phyloP scores from a whole-genome alignment of 2,797 vertebrate genomes.

The Megaceryle alcyon region DNA sequence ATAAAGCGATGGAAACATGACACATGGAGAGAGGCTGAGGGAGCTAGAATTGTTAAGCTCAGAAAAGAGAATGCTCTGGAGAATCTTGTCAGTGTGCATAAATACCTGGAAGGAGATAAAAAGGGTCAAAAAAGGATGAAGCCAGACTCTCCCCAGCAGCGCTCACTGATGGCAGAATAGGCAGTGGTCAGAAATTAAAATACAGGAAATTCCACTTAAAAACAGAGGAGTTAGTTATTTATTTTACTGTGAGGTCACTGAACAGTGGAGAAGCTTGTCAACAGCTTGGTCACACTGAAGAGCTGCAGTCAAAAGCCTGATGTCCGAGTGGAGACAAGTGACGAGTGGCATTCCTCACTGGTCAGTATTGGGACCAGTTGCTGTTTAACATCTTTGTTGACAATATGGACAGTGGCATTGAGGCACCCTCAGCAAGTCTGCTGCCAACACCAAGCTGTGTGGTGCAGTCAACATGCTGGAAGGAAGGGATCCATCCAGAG shows the following conservation, averaged over 20 bases:
- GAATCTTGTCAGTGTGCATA: background rate
- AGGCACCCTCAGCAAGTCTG: background rate
- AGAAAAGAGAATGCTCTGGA: background rate
- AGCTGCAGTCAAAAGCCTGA: background rate
- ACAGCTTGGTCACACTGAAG: background rate
- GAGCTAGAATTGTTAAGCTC: background rate
- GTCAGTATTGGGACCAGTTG: background rate
- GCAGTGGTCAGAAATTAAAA: background rate
- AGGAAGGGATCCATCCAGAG: no score
- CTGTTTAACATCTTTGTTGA: background rate
- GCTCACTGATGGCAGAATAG: background rate
- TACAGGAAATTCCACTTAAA: background rate
- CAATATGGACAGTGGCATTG: background rate
- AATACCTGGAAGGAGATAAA: background rate
- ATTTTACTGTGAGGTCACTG: background rate
- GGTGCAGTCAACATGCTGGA: no score
- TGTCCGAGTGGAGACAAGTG: background rate
- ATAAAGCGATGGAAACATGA: background rate
- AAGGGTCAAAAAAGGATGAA: background rate
- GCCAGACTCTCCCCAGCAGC: background rate
- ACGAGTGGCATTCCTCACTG: background rate
- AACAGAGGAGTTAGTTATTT: background rate
- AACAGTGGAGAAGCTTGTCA: background rate
- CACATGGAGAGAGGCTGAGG: background rate
- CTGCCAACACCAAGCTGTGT: background rate